A percentile compares a stretch with the other conserved stretches of the same genome.
Conservation (phyloP, 2,888 invertebrate species). For the Cephus sareptanus region DNA sequence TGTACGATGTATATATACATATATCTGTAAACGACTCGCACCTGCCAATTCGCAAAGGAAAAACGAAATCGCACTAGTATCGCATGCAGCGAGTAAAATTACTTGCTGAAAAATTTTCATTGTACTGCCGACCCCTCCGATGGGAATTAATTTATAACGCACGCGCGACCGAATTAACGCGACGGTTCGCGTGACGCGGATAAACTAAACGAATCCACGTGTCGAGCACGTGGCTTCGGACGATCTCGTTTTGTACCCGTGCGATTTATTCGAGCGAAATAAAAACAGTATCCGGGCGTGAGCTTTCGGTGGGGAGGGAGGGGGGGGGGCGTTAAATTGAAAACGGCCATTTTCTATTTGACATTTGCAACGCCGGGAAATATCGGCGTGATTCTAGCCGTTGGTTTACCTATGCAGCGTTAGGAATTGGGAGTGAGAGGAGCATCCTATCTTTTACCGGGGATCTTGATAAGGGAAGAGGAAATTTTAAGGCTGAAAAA, state of each 20-base stretch:
- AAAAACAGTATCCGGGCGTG: background rate
- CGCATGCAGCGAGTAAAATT: background rate
- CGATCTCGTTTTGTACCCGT: too few species aligned
- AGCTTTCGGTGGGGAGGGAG: background rate
- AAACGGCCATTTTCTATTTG: background rate
- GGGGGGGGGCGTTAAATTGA: background rate
- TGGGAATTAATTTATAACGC: background rate
- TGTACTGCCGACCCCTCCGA: background rate
- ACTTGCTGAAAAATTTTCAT: background rate
- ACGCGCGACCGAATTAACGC: background rate
- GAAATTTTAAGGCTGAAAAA: background rate
- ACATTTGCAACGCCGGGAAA: background rate
- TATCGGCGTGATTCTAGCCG: background rate
- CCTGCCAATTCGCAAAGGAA: too few species aligned
- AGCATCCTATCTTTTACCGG: background rate
- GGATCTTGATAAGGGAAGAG: background rate
- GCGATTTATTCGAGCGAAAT: background rate
- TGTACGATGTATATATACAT: too few species aligned
- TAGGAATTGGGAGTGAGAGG: background rate
- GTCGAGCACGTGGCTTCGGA: background rate
- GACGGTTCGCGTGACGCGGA: background rate
- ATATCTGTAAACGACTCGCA: too few species aligned
- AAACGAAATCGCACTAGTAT: background rate
- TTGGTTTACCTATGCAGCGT: background rate
- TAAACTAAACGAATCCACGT: background rate